Evolutionary conservation across 2,888 invertebrate genomes (phyloP), one percentile per base, ranked within the genome.

Genomic region (Cremastinae sp.): DNA sequence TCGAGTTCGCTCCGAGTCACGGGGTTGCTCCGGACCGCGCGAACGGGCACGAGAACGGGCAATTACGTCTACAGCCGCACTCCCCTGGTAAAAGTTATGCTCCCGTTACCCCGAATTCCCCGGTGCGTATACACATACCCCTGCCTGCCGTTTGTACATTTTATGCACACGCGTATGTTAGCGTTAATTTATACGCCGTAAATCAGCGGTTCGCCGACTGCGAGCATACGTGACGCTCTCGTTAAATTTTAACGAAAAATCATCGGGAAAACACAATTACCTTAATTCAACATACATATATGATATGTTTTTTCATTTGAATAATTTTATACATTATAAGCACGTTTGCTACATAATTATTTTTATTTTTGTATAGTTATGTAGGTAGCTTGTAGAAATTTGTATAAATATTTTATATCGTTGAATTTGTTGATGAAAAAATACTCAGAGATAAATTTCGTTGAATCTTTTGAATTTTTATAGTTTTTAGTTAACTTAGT

Each of bases 1-100:
- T 76, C 73, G 64, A 76, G 73, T 69, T 76, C 34, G 68, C 76
- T 73, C 73, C 73, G 76, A 76, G 69, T 64, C 53, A 73, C 72
- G 62, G 47, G 65, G 64, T 20, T 41, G 69, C 59, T 51, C 36
- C 28, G 22, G 36, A n/a, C n/a, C 53, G 72, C 56, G 72, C 69
- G 53, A 64, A 47, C 73, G 45, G 72, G n/a, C 73, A 69, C 72
- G 72, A 76, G 68, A 76, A 58, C 76, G 51, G 64, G 58, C 76
- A 76, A 76, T 76, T 76, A 76, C 66, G 73, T 71, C 65, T 54
- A 65, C 54, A 66, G n/a, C 71, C 16, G 34, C 58, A 49, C 51
- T 68, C 20, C 64, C 51, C 51, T 59, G 47, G 53, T 68, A 76
- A 76, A 76, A 76, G 68, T 76, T 73, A 69, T 59, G 64, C 56